phyloP scores from a whole-genome alignment of 2,113 vertebrate genomes.

The Donacobius atricapilla region DNA sequence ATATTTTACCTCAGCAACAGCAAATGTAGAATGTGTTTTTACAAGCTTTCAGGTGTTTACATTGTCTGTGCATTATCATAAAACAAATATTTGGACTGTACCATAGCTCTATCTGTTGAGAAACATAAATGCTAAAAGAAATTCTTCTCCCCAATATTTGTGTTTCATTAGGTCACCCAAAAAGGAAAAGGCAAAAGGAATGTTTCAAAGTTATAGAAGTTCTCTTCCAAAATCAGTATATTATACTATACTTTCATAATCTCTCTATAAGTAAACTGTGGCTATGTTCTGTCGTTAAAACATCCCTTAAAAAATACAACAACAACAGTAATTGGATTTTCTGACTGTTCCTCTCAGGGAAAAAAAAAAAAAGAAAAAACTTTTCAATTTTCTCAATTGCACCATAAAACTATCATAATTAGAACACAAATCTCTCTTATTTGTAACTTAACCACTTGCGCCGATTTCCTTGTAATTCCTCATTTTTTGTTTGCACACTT shows the following conservation, averaged over 20 bases:
- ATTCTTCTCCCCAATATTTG: conserved; percentile 20
- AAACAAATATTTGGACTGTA: conserved; percentile 48
- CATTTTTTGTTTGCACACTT: not conserved
- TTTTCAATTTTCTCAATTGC: not conserved
- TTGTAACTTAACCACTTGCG: not conserved
- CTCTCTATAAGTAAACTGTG: not conserved
- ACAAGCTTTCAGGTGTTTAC: conserved; percentile 54
- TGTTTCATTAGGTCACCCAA: conserved; percentile 8
- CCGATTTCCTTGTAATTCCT: not conserved
- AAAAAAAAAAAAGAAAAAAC: not conserved
- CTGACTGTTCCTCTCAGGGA: not conserved
- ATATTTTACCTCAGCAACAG: conserved; percentile 34
- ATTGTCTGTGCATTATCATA: conserved; percentile 58
- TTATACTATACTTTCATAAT: not conserved
- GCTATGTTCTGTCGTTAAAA: not conserved
- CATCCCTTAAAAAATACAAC: not conserved
- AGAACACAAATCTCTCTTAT: not conserved
- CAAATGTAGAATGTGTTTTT: conserved; percentile 32
- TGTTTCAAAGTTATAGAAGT: not conserved
- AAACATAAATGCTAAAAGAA: conserved; percentile 40
- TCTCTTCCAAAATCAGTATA: not conserved
- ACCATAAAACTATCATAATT: conserved; percentile 11
- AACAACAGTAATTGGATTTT: not conserved
- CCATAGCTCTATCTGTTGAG: conserved; percentile 38
- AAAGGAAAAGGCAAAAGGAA: conserved; percentile 13